Evolutionary conservation across 2,888 invertebrate genomes (phyloP).

Genomic region (Leucophenga maculata): DNA sequence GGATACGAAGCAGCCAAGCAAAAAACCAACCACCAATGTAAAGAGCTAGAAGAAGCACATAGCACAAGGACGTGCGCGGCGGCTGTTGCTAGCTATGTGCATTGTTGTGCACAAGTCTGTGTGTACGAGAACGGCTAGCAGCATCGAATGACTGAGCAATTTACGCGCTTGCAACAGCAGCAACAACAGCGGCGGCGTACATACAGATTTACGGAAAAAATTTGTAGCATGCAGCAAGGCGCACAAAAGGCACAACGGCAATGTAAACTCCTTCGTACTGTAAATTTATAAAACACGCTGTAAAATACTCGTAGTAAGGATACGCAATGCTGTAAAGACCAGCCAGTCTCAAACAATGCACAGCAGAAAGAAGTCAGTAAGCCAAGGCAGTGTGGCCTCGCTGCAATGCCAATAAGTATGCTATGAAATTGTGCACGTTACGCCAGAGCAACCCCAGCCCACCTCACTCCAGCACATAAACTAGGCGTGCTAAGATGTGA

Average conservation of each 20-base stretch:
- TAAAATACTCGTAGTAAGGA: slow-evolving; percentile 10
- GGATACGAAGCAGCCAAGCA: slow-evolving; percentile 24
- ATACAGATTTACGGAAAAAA: slow-evolving; percentile 1
- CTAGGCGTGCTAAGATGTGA: background rate
- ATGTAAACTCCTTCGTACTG: background rate
- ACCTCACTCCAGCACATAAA: background rate
- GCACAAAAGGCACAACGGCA: no score
- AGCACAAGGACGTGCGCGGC: no score
- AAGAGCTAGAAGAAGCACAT: background rate
- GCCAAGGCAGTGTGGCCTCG: slow-evolving; percentile 8
- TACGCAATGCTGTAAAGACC: slow-evolving; percentile 4
- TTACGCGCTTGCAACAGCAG: slow-evolving; percentile 35
- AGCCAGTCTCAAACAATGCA: slow-evolving; percentile 6
- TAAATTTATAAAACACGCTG: slow-evolving; percentile 19
- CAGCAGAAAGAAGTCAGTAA: slow-evolving; percentile 22
- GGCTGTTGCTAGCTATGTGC: no score
- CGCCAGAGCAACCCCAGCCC: background rate
- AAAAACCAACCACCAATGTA: slow-evolving; percentile 10
- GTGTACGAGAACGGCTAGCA: background rate
- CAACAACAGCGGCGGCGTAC: no score
- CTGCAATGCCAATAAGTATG: slow-evolving; percentile 13
- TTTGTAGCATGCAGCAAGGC: background rate
- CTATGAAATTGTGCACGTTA: background rate
- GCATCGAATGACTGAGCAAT: slow-evolving; percentile 19
- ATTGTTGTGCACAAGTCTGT: no score